A percentile compares a stretch with the other conserved stretches of the same genome.
These are phyloP conservation scores for Trachops cirrhosus DNA, from an alignment of 2,797 vertebrate genomes.

Conservation along the genomic window DNA sequence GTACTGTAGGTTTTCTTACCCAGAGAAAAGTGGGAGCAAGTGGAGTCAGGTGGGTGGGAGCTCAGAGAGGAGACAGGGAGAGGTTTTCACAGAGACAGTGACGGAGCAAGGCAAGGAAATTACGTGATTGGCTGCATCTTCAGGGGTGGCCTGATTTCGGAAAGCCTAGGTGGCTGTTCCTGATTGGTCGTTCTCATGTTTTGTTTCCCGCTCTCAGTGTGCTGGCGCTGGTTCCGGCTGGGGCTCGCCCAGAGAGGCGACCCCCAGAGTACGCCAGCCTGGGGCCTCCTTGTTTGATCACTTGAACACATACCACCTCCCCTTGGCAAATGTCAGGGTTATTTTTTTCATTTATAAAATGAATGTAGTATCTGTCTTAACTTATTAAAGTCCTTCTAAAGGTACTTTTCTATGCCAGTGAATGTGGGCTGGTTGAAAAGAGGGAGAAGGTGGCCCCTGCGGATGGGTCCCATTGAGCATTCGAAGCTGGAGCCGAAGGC, in stretches of 20 bases:
- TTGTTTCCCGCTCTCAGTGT: too few species aligned
- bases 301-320: not conserved
- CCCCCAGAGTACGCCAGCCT: not conserved
- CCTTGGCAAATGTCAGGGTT: not conserved
- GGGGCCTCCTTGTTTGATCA: not conserved
- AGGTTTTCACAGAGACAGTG: not conserved
- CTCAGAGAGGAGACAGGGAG: too few species aligned
- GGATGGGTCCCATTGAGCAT: not conserved
- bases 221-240: not conserved
- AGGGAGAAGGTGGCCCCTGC: not conserved
- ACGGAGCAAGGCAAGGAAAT: not conserved
- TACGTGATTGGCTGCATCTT: not conserved
- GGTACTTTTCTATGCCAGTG: not conserved
- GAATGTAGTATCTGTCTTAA: not conserved
- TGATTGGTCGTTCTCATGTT: not conserved
- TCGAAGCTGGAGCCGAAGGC: not conserved
- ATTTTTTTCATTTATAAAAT: not conserved
- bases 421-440: not conserved
- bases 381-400: not conserved
- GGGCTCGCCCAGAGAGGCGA: not conserved
- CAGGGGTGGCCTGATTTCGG: too few species aligned
- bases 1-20: not conserved
- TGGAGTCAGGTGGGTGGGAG: not conserved
- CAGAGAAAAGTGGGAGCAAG: not conserved
- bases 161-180: too few species aligned